These are phyloP conservation scores for Iselma pallidipennis DNA, from an alignment of 2,888 invertebrate species.

Conservation along the genomic window DNA sequence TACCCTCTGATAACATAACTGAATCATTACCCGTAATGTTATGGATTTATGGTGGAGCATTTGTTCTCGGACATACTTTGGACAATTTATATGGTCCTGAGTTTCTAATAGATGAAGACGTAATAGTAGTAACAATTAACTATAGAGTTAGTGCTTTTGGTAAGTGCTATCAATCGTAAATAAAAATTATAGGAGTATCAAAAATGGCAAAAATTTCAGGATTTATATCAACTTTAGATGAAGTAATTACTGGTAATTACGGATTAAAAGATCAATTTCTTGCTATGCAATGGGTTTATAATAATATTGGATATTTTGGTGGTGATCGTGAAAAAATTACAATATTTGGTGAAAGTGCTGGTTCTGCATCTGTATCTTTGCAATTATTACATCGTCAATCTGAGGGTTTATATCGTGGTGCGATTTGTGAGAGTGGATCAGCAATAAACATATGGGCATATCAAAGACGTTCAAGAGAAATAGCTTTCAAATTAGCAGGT, in stretches of 20 bases:
- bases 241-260: slow-evolving; percentile 30
- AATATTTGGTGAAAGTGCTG: slow-evolving; percentile 31
- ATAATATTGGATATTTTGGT: slow-evolving; percentile 25
- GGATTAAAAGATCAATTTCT: slow-evolving; percentile 28
- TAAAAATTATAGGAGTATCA: too few species aligned
- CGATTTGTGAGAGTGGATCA: slow-evolving; percentile 29
- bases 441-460: slow-evolving; percentile 25
- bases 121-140: slow-evolving; percentile 36
- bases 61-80: slow-evolving; percentile 2
- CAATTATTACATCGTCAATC: slow-evolving; percentile 22
- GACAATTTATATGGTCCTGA: slow-evolving; percentile 23
- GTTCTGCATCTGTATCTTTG: slow-evolving; percentile 22
- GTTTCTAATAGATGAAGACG: slow-evolving; percentile 33
- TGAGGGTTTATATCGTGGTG: slow-evolving; percentile 24
- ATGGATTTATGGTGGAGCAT: slow-evolving; percentile 20
- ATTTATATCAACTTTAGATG: slow-evolving; percentile 36
- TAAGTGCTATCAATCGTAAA: slow-evolving; percentile 28
- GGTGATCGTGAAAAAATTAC: slow-evolving; percentile 28
- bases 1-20: slow-evolving; percentile 3
- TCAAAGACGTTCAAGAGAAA: slow-evolving; percentile 12
- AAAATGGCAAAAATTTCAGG: too few species aligned
- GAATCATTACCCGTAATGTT: slow-evolving; percentile 17
- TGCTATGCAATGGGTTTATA: slow-evolving; percentile 22
- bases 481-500: slow-evolving; percentile 22
- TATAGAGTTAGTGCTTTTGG: slow-evolving; percentile 39